Conservation (phyloP, 2,888 invertebrate genomes). For the Oscheius sp. region DNA sequence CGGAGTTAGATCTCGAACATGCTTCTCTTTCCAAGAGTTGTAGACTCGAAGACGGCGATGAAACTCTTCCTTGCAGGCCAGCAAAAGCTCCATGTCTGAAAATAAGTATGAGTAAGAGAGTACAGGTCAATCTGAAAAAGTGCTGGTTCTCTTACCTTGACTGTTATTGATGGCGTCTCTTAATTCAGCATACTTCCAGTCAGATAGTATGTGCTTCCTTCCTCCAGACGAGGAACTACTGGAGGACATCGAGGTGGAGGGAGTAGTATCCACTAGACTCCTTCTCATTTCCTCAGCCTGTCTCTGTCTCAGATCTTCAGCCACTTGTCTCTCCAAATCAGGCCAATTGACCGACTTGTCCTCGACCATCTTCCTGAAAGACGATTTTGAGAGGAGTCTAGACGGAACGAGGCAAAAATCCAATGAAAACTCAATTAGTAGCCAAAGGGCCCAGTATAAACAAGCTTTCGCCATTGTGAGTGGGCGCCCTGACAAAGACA, state of each 20-base stretch:
- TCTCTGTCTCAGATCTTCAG: constrained; percentile 29
- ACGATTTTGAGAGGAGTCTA: too few relatives aligned
- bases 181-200: constrained; percentile 97
- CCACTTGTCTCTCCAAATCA: constrained; percentile 17
- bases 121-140: too few relatives aligned
- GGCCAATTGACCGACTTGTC: too few relatives aligned
- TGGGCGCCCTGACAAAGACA: too few relatives aligned
- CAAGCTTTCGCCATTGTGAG: too few relatives aligned
- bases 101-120: background rate
- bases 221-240: constrained; percentile 10
- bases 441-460: too few relatives aligned
- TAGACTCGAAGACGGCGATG: constrained; percentile 97
- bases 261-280: constrained; percentile 18
- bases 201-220: constrained; percentile 88
- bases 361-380: too few relatives aligned
- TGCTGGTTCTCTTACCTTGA: constrained; percentile 77
- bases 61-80: constrained; percentile 97
- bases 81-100: constrained; percentile 89
- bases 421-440: too few relatives aligned
- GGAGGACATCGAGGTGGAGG: constrained; percentile 14
- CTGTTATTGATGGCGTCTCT: constrained; percentile 98
- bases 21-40: constrained; percentile 88
- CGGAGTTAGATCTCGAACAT: constrained; percentile 46
- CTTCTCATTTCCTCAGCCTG: constrained; percentile 39
- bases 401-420: too few relatives aligned